Evolutionary conservation across 2,888 invertebrate species (phyloP).

Genomic region (Cremastinae sp.): DNA sequence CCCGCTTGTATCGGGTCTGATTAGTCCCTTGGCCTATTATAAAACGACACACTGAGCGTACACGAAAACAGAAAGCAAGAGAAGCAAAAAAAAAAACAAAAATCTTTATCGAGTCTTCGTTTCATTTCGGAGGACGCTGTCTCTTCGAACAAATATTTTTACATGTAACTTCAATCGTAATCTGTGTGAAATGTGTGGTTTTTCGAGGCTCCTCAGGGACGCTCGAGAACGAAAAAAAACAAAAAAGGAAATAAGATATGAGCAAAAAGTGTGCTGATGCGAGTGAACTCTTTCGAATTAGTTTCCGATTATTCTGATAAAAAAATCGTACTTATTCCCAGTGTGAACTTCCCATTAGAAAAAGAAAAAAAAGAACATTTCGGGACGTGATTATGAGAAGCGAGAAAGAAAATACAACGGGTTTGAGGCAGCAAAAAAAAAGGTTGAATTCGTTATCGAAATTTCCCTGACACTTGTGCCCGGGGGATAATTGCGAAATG

Average conservation of each 20-base stretch:
- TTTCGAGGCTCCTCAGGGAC: conserved; percentile 37
- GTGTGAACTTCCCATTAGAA: conserved; percentile 37
- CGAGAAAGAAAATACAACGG: too few relatives aligned
- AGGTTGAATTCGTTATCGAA: too few relatives aligned
- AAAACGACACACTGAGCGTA: conserved; percentile 55
- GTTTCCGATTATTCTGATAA: conserved; percentile 35
- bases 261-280: conserved; percentile 32
- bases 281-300: conserved; percentile 54
- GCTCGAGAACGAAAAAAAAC: conserved; percentile 18
- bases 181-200: conserved; percentile 54
- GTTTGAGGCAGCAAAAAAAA: too few relatives aligned
- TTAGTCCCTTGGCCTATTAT: conserved; percentile 58
- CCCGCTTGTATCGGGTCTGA: conserved; percentile 42
- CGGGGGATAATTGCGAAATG: too few relatives aligned
- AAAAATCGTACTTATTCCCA: conserved; percentile 54
- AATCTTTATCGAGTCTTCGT: conserved; percentile 50
- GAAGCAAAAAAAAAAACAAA: background rate
- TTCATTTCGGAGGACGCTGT: conserved; percentile 39
- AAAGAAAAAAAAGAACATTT: too few relatives aligned
- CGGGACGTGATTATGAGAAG: too few relatives aligned
- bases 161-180: conserved; percentile 61
- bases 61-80: conserved; percentile 29
- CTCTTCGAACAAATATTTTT: conserved; percentile 63
- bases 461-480: too few relatives aligned
- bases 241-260: conserved; percentile 3